Base-by-base conservation (phyloP, 2,113 vertebrate species). In the Seriola rivoliana region DNA sequence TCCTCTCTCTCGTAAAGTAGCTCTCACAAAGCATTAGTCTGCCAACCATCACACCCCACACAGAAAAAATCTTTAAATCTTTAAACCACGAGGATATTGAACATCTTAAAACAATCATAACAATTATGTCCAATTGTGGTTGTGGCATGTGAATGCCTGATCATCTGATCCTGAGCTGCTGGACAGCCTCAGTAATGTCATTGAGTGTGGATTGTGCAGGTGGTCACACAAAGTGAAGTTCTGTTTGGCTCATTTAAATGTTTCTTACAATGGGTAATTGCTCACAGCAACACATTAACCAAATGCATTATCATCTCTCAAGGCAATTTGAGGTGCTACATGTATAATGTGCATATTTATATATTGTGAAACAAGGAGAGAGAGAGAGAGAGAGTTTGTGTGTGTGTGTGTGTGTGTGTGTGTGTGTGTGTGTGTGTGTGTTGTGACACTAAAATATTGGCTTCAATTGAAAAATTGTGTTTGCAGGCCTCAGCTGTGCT, bases 251-350 rank as follows among this genome's bases (percentile, higher is more conserved):
- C 34, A 71, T 23, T 40, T 10, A 36, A 70, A 44, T 71, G 32
- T 67, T 57, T 66, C 36, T 58, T 8, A 3, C 14, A 52, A 34
- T 19, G 6, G 7, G 3, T 36, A 32, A 11, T 10, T 13, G 19
- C 14, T 71, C 42, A 57, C 60, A 85, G 36, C 54, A 81, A 55
- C 62, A 52, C 69, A 82, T 79, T 58, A 55, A 48, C 16, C 46
- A 23, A 84, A 70, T 59, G 34, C 81, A 57, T 38, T 77, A 58
- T 16, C 29, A 32, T 52, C 69, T 52, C 63, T 52, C 3, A 3
- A 34, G 78, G 78, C 60, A 19, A 4, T 34, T 40, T n/a, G 10
- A 29, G 19, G n/a, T 50, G 59, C 32, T 5, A 32, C 40, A 59
- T 44, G n/a, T 66, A 58, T 48, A 23, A 13, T 62, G 9, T 64